Evolutionary conservation across 2,888 invertebrate genomes (phyloP).

Genomic region (Eretmocerus hayati): DNA sequence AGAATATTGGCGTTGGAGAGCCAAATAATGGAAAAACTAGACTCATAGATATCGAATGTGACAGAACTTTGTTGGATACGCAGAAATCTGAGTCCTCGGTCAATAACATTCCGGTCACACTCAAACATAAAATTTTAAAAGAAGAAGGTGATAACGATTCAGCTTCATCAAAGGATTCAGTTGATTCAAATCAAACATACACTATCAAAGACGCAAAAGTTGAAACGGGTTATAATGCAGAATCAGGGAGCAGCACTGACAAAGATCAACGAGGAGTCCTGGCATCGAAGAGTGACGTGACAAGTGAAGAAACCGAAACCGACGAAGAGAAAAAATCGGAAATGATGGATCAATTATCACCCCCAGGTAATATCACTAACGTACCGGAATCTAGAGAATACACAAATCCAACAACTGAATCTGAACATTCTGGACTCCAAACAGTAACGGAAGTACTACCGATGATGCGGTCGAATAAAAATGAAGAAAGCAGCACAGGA

Average conservation of each 20-base stretch:
- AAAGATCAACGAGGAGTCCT: neutral
- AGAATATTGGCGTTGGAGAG: neutral
- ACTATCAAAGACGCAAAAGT: slow-evolving; percentile 1
- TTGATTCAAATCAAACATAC: slow-evolving; percentile 11
- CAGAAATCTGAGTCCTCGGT: too few species aligned
- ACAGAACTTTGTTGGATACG: too few species aligned
- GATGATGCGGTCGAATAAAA: too few species aligned
- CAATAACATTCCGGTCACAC: slow-evolving; percentile 1
- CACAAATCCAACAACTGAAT: slow-evolving; percentile 17
- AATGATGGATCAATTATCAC: slow-evolving; percentile 29
- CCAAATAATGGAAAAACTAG: neutral
- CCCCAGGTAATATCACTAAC: slow-evolving; percentile 22
- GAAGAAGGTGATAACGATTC: slow-evolving; percentile 3
- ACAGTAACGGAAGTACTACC: slow-evolving; percentile 32
- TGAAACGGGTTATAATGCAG: neutral
- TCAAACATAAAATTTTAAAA: slow-evolving; percentile 13
- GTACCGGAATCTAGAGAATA: slow-evolving; percentile 25
- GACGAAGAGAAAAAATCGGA: slow-evolving; percentile 28
- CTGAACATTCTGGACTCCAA: slow-evolving; percentile 26
- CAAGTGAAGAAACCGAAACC: slow-evolving; percentile 16
- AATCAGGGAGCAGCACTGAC: neutral
- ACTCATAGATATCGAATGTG: neutral
- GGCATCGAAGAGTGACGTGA: neutral
- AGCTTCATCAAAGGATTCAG: slow-evolving; percentile 5
- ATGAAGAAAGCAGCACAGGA: too few species aligned